Evolutionary conservation across 2,888 invertebrate genomes (phyloP), one percentile per base, ranked within the genome.

Genomic region (Heliothis peltigera): DNA sequence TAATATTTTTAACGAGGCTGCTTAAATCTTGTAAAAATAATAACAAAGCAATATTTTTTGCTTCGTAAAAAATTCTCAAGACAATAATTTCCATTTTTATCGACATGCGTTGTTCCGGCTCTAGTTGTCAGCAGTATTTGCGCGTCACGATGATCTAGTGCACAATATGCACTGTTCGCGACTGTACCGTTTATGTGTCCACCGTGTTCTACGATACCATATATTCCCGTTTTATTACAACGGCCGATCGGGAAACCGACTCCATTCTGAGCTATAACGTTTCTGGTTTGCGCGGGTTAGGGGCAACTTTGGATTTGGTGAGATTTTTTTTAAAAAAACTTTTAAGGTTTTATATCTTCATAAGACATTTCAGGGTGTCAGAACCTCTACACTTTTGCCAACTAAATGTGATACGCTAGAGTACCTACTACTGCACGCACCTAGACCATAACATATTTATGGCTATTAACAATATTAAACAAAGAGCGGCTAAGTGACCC

Each of bases 111-210:
- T 25, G 15, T 60, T 54, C 58, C 48, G 55, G 44, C 68, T 57
- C 73, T 77, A 80, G 55, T 70, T 81, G 85, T 84, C 84, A 84
- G 82, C 86, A 83, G 77, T 86, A 83, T 81, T 84, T 78, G 77
- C 85, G 82, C 82, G 83, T 84, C 80, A 65, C 81, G 79, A 87
- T 89, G 90, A 91, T 88, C 84, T 83, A 91, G 86, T 87, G 90
- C 84, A 84, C 87, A 83, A 85, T 85, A 84, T 82, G 78, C 84
- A 77, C 52, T 69, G 80, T 75, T 69, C 79, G 68, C 69, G 65
- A 80, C 77, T 79, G 65, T 79, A 79, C 72, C 78, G 78, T 74
- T 74, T 77, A 79, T 77, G 74, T 77, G 77, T 73, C 73, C 54
- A 59, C 73, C 60, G 22, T 54, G 73, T 56, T 65, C 52, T 65